These are phyloP conservation scores for Bombus consobrinus DNA, from an alignment of 1,140 invertebrate genomes.

Conservation along the genomic window DNA sequence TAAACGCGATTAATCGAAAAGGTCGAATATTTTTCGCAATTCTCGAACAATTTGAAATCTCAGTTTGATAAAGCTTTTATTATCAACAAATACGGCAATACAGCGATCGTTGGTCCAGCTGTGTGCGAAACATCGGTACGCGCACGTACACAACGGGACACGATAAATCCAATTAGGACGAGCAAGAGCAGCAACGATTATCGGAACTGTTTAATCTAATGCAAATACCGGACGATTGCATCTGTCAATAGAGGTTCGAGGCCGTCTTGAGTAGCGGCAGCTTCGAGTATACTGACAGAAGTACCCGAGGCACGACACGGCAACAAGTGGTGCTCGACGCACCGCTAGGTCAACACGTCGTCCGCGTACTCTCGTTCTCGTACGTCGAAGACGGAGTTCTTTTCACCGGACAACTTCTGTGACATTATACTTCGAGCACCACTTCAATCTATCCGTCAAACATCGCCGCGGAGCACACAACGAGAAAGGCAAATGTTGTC, in stretches of 20 bases:
- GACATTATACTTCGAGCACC: constrained; percentile 50
- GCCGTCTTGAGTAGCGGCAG: constrained; percentile 32
- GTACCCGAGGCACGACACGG: constrained; percentile 66
- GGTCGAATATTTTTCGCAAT: not conserved
- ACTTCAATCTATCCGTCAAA: constrained; percentile 41
- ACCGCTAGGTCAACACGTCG: constrained; percentile 51
- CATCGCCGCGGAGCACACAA: not conserved
- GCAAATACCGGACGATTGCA: constrained; percentile 36
- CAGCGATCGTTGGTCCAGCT: not conserved
- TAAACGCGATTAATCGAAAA: not conserved
- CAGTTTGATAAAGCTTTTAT: no score
- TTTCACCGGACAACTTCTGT: constrained; percentile 39
- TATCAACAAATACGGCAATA: no score
- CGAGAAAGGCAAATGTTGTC: constrained; percentile 33
- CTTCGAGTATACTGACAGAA: constrained; percentile 32
- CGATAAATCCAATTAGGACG: constrained; percentile 25
- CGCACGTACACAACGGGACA: not conserved
- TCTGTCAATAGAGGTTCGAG: constrained; percentile 47
- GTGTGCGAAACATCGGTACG: not conserved
- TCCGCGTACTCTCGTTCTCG: constrained; percentile 39
- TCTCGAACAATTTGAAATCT: not conserved
- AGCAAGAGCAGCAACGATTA: constrained; percentile 3
- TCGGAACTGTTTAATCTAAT: constrained; percentile 46
- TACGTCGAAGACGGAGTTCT: constrained; percentile 4
- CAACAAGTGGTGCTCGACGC: constrained; percentile 75